phyloP scores from a whole-genome alignment of 2,113 vertebrate genomes.

The Notechis scutatus region DNA sequence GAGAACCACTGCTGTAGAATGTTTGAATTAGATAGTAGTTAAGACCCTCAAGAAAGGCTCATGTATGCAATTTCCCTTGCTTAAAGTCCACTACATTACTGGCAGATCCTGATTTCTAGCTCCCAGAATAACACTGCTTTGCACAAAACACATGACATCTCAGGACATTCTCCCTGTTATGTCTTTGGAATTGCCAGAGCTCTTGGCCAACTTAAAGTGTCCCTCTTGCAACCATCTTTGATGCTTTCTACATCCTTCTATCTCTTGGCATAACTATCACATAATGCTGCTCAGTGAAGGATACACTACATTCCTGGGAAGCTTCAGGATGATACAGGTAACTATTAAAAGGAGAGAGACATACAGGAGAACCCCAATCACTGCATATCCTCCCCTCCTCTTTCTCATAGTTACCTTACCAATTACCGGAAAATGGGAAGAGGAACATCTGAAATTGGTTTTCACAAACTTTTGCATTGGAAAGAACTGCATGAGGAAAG shows the following conservation, averaged over 20 bases:
- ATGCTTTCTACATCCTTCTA: background rate
- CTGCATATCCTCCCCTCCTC: background rate
- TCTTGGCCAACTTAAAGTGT: background rate
- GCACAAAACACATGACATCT: background rate
- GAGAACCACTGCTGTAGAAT: background rate
- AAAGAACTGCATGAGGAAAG: background rate
- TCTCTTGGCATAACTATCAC: background rate
- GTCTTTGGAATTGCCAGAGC: background rate
- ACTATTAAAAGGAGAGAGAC: background rate
- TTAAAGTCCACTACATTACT: background rate
- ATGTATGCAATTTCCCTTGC: background rate
- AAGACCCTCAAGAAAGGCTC: background rate
- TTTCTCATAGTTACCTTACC: background rate
- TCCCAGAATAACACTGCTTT: background rate
- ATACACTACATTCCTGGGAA: background rate
- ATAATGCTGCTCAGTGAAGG: background rate
- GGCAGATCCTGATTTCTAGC: background rate
- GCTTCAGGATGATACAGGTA: background rate
- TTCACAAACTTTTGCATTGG: background rate
- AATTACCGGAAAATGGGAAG: background rate
- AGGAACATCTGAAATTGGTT: background rate
- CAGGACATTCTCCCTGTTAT: background rate
- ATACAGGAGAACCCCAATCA: background rate
- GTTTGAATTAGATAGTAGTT: background rate
- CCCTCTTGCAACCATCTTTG: background rate